Percentiles rank a stretch among this genome's conserved stretches.
These are phyloP conservation scores for Donacobius atricapilla DNA, from an alignment of 2,113 vertebrate species.

Conservation along the genomic window DNA sequence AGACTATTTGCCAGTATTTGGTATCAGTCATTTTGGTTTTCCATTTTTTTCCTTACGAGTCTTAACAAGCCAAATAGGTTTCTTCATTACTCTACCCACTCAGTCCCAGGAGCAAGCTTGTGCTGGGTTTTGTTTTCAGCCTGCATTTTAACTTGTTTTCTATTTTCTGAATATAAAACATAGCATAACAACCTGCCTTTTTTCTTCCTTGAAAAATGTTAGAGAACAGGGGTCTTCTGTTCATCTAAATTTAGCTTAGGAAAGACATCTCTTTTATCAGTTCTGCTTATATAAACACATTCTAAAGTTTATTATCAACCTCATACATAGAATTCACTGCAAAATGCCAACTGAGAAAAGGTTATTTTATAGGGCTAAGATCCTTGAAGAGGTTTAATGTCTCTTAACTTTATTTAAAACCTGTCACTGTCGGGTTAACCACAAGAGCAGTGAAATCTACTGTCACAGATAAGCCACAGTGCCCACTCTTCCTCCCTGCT, in stretches of 20 bases:
- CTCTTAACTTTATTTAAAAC: not conserved
- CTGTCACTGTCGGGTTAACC: not conserved
- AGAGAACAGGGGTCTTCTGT: not conserved
- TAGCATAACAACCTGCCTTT: not conserved
- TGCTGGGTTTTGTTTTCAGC: not conserved
- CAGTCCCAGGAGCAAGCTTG: not conserved
- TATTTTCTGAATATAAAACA: not conserved
- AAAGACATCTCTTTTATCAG: not conserved
- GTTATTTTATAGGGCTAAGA: not conserved
- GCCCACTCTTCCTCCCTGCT: not conserved
- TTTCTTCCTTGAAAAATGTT: not conserved
- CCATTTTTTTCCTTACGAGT: not conserved
- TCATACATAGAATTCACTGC: not conserved
- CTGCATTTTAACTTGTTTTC: not conserved
- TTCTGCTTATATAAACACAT: not conserved
- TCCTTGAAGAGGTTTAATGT: not conserved
- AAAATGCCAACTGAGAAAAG: not conserved
- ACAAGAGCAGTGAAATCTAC: not conserved
- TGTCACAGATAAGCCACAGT: not conserved
- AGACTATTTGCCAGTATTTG: conserved; percentile 36
- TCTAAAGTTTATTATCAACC: not conserved
- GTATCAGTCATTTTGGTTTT: conserved; percentile 2
- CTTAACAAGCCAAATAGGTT: not conserved
- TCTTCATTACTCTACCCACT: not conserved
- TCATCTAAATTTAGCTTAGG: not conserved